These are phyloP conservation scores for Stegastes partitus DNA, from an alignment of 2,113 vertebrate genomes.

Conservation along the genomic window DNA sequence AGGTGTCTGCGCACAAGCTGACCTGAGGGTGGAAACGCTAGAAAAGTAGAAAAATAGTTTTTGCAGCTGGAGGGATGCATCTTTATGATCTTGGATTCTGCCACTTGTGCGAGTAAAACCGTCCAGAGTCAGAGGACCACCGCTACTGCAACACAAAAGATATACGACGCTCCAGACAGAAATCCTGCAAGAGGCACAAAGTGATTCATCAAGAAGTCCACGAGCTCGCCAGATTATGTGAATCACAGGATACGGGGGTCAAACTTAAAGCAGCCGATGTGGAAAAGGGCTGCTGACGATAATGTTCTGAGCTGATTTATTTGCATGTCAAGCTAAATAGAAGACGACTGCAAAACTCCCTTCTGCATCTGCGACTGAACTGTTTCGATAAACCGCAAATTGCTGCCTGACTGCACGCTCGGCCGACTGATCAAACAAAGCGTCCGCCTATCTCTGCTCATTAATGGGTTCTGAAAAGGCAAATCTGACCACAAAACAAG, in stretches of 20 bases:
- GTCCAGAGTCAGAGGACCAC: background rate
- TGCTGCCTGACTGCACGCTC: background rate
- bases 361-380: background rate
- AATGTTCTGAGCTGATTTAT: conserved; percentile 27
- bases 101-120: background rate
- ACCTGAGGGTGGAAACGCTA: background rate
- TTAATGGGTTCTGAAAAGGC: conserved; percentile 8
- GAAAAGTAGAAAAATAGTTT: background rate
- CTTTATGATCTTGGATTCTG: background rate
- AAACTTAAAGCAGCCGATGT: too few species aligned
- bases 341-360: conserved; percentile 6
- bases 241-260: too few species aligned
- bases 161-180: too few species aligned
- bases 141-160: too few species aligned
- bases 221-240: too few species aligned
- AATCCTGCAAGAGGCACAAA: too few species aligned
- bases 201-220: too few species aligned
- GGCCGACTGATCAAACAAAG: conserved; percentile 20
- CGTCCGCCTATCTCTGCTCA: conserved; percentile 6
- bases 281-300: too few species aligned
- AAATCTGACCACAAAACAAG: conserved; percentile 8
- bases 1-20: conserved; percentile 12
- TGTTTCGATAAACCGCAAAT: background rate
- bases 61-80: background rate
- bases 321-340: conserved; percentile 12